A percentile compares a stretch with the other conserved stretches of the same genome.
phyloP scores from a whole-genome alignment of 2,888 invertebrate species.

The Eristalis tenax region DNA sequence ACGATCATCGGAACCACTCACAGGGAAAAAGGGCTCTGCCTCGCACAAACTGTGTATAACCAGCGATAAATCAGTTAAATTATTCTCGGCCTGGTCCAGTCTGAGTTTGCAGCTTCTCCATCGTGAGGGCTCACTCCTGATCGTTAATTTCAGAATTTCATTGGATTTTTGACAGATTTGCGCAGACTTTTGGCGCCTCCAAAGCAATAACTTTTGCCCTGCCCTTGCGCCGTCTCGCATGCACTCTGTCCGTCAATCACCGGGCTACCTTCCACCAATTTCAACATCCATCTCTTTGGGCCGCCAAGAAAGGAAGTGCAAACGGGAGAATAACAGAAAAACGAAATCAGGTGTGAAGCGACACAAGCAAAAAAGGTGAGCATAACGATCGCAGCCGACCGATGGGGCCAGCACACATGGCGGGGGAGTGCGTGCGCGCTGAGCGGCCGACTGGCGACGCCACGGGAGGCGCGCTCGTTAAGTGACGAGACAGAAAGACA shows the following conservation, averaged over 20 bases:
- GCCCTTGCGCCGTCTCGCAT: constrained; percentile 16
- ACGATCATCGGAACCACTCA: too few species aligned
- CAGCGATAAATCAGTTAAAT: constrained; percentile 67
- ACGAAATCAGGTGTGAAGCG: constrained; percentile 53
- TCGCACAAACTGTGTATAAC: constrained; percentile 39
- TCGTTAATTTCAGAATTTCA: constrained; percentile 71
- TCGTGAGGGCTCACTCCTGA: constrained; percentile 52
- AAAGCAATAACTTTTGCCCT: constrained; percentile 73
- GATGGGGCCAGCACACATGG: background rate
- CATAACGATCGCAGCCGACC: background rate
- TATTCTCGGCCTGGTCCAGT: constrained; percentile 51
- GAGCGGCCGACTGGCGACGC: background rate
- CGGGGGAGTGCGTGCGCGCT: background rate
- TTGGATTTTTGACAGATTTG: constrained; percentile 76
- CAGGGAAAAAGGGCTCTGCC: background rate
- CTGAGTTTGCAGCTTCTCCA: background rate
- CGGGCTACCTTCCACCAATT: constrained; percentile 2
- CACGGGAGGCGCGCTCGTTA: constrained; percentile 9
- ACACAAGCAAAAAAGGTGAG: constrained; percentile 22
- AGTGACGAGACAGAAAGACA: constrained; percentile 5
- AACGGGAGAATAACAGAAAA: background rate
- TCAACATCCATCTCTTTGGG: background rate
- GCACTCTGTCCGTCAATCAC: constrained; percentile 33
- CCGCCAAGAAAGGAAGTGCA: constrained; percentile 18
- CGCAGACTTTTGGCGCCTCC: constrained; percentile 76